Base-by-base conservation (phyloP, 2,113 vertebrate species). In the Onychostoma macrolepis region DNA sequence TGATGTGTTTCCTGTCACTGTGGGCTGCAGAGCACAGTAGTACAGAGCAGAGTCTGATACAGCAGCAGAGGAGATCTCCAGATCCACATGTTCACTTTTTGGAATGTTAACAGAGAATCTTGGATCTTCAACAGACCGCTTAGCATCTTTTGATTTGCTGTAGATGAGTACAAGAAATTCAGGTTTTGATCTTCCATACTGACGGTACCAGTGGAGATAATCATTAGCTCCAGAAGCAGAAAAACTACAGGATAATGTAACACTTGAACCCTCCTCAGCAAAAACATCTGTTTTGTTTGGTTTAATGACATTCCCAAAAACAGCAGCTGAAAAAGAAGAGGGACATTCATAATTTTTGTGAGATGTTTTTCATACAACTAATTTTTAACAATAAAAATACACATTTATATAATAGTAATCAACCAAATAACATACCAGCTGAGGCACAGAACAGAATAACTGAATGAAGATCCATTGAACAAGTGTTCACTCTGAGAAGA, bases 141-240 rank as follows among this genome's bases (percentile, higher is more conserved):
- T 26, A 28, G 67, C 21, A 4, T 0, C 13, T 26, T 72, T 26
- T 74, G 13, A 12, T 38, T 0, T 33, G 4, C 5, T 6, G 11
- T 24, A 36, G 30, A 17, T 76, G 6, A 65, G 36, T 19, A 63
- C 1, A 58, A 85, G 53, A 38, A 85, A 85, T 75, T 78, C 69
- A 19, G 83, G 45, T 48, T 48, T 48, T 15, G 12, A 48, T 48
- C 45, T 48, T 48, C 12, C 45, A 48, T 43, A 43, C 41, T 43
- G 41, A 43, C 41, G 41, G 8, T n/a, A n/a, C n/a, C n/a, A n/a
- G n/a, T n/a, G n/a, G n/a, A n/a, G n/a, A n/a, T n/a, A n/a, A n/a
- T n/a, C 9, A 43, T 8, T 8, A 43, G 41, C 7, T 43, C 41
- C 41, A 43, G 41, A 43, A 8, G 7, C 41, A 43, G 41, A 43